Evolutionary conservation across 2,888 invertebrate species (phyloP), one percentile per base, ranked within the genome.

Genomic region (Aphodius sticticus): DNA sequence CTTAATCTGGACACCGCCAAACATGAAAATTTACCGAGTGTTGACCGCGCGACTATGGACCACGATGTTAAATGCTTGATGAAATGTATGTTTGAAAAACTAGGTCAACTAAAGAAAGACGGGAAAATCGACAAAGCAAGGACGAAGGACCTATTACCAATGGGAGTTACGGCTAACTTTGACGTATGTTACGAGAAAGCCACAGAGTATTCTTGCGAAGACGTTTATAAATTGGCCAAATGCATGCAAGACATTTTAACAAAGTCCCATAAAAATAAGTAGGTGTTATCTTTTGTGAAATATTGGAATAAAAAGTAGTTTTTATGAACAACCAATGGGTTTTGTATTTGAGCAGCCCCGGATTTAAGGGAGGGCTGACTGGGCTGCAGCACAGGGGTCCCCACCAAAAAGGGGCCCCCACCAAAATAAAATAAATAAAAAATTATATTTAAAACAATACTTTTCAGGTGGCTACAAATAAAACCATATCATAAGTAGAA

Each of bases 71-170:
- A 72, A 72, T 72, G 72, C 6, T 72, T 72, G 26, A 26, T 72
- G 72, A 15, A 26, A 26, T 72, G 72, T 72, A 72, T 72, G 16
- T 72, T 72, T 16, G 36, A 35, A n/a, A 26, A 72, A 26, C 26
- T 72, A 3, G 35, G 36, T 7, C 36, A 35, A 1, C 14, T 26
- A 1, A 26, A 72, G n/a, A 2, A 26, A 14, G 36, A 72, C 6
- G 72, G 72, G 0, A 72, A 72, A 26, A 1, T 72, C 7, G 12
- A 53, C 12, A 5, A 53, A 12, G 7, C 2, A 53, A 53, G 6
- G 7, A 2, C 4, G 1, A 53, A 53, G 53, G 1, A 53, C 3
- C 1, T 5, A 1, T 1, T 53, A 53, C 53, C 53, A 53, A 53
- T 2, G 12, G 12, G 12, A 9, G 6, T 12, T 0, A 53, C 53